Percentiles rank a stretch among this genome's conserved stretches.
These are phyloP conservation scores for Eueremaeus valkanovi DNA, from an alignment of 2,888 invertebrate genomes.

Conservation along the genomic window DNA sequence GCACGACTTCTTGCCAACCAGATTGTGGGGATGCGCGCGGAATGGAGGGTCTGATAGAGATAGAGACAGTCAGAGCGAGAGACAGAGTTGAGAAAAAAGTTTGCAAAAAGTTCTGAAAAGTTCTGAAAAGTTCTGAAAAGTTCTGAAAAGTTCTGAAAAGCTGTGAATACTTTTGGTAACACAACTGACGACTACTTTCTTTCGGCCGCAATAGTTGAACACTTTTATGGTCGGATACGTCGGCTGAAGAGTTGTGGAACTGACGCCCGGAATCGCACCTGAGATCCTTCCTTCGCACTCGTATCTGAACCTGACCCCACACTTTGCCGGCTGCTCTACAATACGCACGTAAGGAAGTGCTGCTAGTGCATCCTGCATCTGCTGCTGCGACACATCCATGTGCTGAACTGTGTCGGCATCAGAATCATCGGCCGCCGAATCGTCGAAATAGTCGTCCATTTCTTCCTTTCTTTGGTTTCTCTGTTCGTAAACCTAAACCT, in stretches of 20 bases:
- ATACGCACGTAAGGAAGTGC: conserved; percentile 70
- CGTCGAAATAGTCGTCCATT: no score
- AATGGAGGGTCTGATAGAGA: conserved; percentile 64
- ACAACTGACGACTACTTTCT: conserved; percentile 83
- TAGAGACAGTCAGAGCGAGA: neutral
- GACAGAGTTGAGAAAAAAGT: neutral
- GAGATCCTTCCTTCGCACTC: conserved; percentile 95
- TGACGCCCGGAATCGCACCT: conserved; percentile 87
- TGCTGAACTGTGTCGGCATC: no score
- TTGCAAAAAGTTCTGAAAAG: no score
- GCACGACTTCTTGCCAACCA: conserved; percentile 90
- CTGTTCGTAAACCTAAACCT: no score
- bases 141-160: no score
- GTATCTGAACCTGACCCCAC: conserved; percentile 84
- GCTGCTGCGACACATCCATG: no score
- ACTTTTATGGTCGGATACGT: conserved; percentile 87
- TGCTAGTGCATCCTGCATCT: no score
- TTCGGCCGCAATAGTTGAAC: conserved; percentile 72
- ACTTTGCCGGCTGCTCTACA: conserved; percentile 83
- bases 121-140: no score
- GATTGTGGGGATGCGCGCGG: conserved; percentile 84
- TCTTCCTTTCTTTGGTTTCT: no score
- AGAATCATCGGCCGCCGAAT: no score
- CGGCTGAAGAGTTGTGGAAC: conserved; percentile 80
- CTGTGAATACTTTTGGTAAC: conserved; percentile 82